phyloP scores from a whole-genome alignment of 2,797 vertebrate genomes.

The Uromys caudimaculatus region DNA sequence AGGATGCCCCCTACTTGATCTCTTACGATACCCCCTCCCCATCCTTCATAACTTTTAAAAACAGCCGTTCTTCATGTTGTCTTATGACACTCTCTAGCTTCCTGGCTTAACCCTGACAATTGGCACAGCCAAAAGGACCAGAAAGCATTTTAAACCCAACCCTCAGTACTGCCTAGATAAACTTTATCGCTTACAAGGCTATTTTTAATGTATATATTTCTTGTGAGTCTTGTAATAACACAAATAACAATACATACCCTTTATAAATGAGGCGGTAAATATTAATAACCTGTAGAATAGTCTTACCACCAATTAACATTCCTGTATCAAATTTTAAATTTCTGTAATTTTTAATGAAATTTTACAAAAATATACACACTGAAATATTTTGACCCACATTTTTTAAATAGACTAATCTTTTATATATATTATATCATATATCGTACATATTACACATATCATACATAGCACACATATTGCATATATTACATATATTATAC shows the following conservation, averaged over 20 bases:
- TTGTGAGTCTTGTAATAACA: slow-evolving; percentile 9
- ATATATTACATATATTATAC: background rate
- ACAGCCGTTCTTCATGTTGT: background rate
- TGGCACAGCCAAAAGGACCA: background rate
- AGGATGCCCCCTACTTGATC: background rate
- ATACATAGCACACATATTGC: background rate
- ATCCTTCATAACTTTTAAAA: background rate
- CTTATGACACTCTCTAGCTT: background rate
- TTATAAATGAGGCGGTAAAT: slow-evolving; percentile 34
- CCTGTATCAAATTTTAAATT: slow-evolving; percentile 5
- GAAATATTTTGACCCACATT: background rate
- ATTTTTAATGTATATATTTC: background rate
- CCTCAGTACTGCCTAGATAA: background rate
- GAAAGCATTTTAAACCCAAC: background rate
- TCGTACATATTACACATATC: background rate
- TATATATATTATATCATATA: background rate
- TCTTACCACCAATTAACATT: slow-evolving; percentile 20
- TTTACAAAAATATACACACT: background rate
- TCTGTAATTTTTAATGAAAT: background rate
- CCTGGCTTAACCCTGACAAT: background rate
- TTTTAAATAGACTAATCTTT: background rate
- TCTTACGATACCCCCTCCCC: background rate
- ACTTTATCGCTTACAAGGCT: background rate
- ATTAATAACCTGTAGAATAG: background rate
- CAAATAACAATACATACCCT: background rate